Percentiles rank a stretch among this genome's conserved stretches.
Conservation (phyloP, 2,113 vertebrate species). For the Boleophthalmus pectinirostris region DNA sequence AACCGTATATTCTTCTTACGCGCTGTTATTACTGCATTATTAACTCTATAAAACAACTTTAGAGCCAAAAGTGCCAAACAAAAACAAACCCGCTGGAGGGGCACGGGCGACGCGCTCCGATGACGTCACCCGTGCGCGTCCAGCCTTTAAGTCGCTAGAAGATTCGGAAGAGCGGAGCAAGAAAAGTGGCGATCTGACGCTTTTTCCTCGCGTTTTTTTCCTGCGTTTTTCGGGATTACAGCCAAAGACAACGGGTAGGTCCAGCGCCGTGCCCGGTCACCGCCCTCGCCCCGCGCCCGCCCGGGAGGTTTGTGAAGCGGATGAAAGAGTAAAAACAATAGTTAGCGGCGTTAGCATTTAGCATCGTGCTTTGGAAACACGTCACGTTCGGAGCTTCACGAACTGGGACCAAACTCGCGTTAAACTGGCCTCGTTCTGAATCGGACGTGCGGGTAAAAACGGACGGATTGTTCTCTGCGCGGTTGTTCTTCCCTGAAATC, state of each 20-base stretch:
- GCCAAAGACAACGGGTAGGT: constrained; percentile 45
- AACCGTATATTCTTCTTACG: neutral
- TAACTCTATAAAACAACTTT: neutral
- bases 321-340: neutral
- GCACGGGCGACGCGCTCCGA: neutral
- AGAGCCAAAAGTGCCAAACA: neutral
- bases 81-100: neutral
- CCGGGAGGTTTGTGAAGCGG: rapidly evolving
- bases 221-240: neutral
- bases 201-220: constrained; percentile 1
- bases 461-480: neutral
- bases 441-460: neutral
- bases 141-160: neutral
- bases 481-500: too few relatives aligned
- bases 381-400: constrained; percentile 28
- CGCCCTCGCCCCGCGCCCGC: rapidly evolving
- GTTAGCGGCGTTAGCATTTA: constrained; percentile 27
- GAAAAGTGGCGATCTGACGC: constrained; percentile 8
- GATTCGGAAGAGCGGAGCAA: neutral
- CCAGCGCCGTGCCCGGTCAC: rapidly evolving
- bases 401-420: neutral
- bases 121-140: neutral
- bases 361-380: constrained; percentile 31
- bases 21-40: neutral
- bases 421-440: neutral